phyloP scores from a whole-genome alignment of 2,888 invertebrate species.

The Polydrusus tereticollis region DNA sequence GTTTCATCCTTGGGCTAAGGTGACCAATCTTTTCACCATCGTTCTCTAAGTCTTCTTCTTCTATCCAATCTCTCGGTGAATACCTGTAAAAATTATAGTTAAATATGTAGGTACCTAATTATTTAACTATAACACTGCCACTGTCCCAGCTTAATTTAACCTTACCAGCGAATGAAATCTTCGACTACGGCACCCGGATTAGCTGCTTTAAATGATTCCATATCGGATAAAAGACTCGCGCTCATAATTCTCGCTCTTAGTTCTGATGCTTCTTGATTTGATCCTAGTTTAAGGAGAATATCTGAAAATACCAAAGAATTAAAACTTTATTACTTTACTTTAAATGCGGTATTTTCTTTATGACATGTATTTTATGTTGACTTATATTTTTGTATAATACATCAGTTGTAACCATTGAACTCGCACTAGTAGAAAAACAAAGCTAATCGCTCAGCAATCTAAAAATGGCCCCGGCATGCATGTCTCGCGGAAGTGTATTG shows the following conservation, averaged over 20 bases:
- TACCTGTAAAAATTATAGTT: constrained; percentile 80
- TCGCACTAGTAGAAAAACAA: too few relatives aligned
- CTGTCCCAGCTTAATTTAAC: not conserved
- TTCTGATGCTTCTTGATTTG: constrained; percentile 85
- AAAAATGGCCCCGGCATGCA: too few relatives aligned
- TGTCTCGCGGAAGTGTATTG: too few relatives aligned
- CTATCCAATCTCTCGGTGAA: constrained; percentile 95
- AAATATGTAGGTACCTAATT: not conserved
- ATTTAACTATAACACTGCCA: too few relatives aligned
- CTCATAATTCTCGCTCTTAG: constrained; percentile 95
- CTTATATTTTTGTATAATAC: too few relatives aligned
- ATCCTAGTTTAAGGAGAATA: constrained; percentile 88
- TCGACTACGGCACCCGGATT: constrained; percentile 92
- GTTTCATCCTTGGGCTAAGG: constrained; percentile 91
- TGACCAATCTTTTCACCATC: constrained; percentile 74
- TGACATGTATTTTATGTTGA: too few relatives aligned
- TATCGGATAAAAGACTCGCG: constrained; percentile 94
- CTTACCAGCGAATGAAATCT: constrained; percentile 93
- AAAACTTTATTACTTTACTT: too few relatives aligned
- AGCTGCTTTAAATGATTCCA: constrained; percentile 99
- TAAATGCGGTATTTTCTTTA: too few relatives aligned
- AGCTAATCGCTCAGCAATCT: too few relatives aligned
- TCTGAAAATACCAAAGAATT: constrained; percentile 65
- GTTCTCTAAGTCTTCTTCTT: constrained; percentile 69
- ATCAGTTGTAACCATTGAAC: too few relatives aligned